Base-by-base conservation (phyloP, 53 echinoderm and acorn worm species). In the Pentamera pediparva region DNA sequence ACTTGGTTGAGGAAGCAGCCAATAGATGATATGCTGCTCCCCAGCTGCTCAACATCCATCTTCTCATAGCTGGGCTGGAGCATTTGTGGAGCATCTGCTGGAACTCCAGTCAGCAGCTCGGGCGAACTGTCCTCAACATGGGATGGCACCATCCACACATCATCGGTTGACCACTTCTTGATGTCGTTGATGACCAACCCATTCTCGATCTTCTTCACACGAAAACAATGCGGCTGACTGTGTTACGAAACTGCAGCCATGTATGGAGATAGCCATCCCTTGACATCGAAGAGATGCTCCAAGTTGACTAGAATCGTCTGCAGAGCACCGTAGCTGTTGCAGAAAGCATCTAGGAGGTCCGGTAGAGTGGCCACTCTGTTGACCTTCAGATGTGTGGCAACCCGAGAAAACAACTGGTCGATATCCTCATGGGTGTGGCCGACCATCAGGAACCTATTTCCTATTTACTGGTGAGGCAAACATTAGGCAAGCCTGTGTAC, bases 371-470 rank as follows among this genome's bases (percentile, higher is more conserved):
- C 56, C 0, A 69, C 60, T 17, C 69, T 43, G 30, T 60, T 59
- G 10, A 37, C 56, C 45, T 28, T 78, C n/a, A 77, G 22, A 49
- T 39, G 49, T 36, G 37, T 56, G 6, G 77, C 65, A 17, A 83
- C 40, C 12, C 83, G 31, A 0, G 70, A 70, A 56, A 83, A 83
- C 39, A 70, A 41, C 52, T 83, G 83, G 31, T 83, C 83, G 22
- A 83, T 83, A 35, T 78, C 65, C 25, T 78, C 65, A 43, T 78
- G 78, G n/a, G 78, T 78, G 36, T 78, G 83, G 4, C 77, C 83
- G 26, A 77, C 83, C 75, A 77, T 77, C n/a, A n/a, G n/a, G n/a
- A n/a, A n/a, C n/a, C n/a, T n/a, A n/a, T n/a, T n/a, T n/a, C n/a
- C n/a, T n/a, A n/a, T n/a, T n/a, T n/a, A n/a, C n/a, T n/a, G n/a